Conservation (phyloP, 2,888 invertebrate genomes). For the Merodon equestris region DNA sequence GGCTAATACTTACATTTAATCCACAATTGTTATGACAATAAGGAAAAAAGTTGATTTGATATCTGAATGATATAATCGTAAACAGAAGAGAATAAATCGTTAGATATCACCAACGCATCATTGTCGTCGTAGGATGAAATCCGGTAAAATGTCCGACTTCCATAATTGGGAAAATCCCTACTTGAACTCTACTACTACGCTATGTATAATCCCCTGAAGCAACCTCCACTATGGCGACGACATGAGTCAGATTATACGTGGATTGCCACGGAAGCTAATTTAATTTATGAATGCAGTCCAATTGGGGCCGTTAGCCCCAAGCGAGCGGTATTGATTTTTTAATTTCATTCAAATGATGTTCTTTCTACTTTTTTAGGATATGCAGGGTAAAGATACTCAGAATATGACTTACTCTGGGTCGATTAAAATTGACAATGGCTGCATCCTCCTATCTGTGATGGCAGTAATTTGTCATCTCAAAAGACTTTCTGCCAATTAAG, state of each 20-base stretch:
- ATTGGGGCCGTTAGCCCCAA: slow-evolving; percentile 22
- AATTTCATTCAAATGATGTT: background rate
- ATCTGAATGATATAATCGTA: too few species aligned
- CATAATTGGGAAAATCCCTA: too few species aligned
- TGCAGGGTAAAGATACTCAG: background rate
- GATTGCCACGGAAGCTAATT: slow-evolving; percentile 37
- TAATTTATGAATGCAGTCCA: slow-evolving; percentile 35
- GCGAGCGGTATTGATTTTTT: background rate
- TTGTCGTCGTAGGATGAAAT: too few species aligned
- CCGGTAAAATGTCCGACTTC: too few species aligned
- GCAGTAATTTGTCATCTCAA: slow-evolving; percentile 52
- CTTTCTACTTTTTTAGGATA: slow-evolving; percentile 4
- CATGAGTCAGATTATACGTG: slow-evolving; percentile 42
- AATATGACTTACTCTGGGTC: background rate
- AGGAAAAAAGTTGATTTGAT: too few species aligned
- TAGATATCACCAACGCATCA: too few species aligned
- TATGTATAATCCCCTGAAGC: slow-evolving; percentile 44
- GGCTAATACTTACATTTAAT: too few species aligned
- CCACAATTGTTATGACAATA: too few species aligned
- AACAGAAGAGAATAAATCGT: too few species aligned
- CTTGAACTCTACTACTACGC: too few species aligned
- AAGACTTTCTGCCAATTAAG: slow-evolving; percentile 52
- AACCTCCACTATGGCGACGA: slow-evolving; percentile 42
- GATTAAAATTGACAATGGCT: background rate
- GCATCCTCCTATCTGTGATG: slow-evolving; percentile 24